Percentiles rank a stretch among this genome's conserved stretches.
These are phyloP conservation scores for Gymnothorax reevesii DNA, from an alignment of 2,797 vertebrate species.

Conservation along the genomic window DNA sequence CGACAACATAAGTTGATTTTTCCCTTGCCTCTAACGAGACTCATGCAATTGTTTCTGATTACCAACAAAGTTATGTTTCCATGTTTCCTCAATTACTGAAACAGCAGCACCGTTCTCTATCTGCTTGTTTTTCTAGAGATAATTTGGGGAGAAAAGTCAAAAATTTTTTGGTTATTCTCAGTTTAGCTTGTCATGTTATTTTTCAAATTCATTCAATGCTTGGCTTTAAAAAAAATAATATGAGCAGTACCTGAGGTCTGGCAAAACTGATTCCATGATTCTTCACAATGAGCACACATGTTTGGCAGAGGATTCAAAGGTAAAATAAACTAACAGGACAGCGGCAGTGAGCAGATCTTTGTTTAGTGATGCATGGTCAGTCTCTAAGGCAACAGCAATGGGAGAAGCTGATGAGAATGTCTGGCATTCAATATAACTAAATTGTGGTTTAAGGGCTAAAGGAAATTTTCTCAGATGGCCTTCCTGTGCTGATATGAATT, in stretches of 20 bases:
- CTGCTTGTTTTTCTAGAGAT: neutral
- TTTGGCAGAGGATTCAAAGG: neutral
- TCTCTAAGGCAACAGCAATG: conserved; percentile 35
- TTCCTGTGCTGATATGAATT: neutral
- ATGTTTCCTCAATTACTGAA: too few species aligned
- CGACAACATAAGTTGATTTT: too few species aligned
- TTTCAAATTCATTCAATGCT: neutral
- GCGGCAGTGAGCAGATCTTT: neutral
- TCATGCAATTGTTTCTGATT: too few species aligned
- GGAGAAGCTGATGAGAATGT: conserved; percentile 19
- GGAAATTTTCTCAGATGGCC: conserved; percentile 1
- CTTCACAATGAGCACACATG: neutral
- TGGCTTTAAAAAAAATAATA: neutral
- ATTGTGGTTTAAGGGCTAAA: conserved; percentile 8
- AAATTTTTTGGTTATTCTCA: neutral
- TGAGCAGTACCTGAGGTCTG: neutral
- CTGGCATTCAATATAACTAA: conserved; percentile 23
- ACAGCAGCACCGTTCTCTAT: too few species aligned
- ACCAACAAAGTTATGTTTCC: too few species aligned
- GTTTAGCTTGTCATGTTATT: neutral
- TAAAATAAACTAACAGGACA: conserved; percentile 16
- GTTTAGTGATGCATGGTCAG: conserved; percentile 28
- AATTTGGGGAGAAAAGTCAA: neutral
- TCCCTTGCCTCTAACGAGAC: too few species aligned
- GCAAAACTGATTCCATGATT: neutral